Base-by-base conservation (phyloP, 2,797 vertebrate genomes). In the Ibycter americanus region DNA sequence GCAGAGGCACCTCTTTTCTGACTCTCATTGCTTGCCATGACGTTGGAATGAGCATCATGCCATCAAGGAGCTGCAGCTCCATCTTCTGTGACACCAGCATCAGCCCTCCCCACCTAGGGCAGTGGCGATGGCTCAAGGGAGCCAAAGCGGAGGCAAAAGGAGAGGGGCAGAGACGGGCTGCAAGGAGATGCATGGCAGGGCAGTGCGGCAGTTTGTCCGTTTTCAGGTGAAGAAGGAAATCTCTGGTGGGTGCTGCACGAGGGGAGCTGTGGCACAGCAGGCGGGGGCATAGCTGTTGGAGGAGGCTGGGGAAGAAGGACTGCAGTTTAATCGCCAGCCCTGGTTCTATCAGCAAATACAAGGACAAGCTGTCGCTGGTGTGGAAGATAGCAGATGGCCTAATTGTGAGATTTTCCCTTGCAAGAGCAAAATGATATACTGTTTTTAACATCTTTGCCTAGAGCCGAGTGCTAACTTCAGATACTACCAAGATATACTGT, bases 361-460 rank as follows among this genome's bases (percentile, higher is more conserved):
- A 91, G 90, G 74, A 79, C 4, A 5, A 95, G 89, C 92, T 94
- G 89, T 89, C 23, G 11, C 86, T 94, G 92, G 92, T 55, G 56
- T 87, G 71, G 78, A 85, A 93, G 90, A 92, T 47, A 97, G 95
- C 96, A 96, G 95, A 97, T 96, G 95, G 93, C 92, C 87, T 92
- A 92, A 93, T 96, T 92, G 92, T 81, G 92, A 96, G 68, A 95
- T 76, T 96, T 79, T 96, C 76, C 84, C 82, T 94, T 91, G 89
- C 72, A 91, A 92, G 84, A 94, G 93, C 61, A 87, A 96, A 96
- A 96, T n/a, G 54, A 71, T 87, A 58, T 51, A 89, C 84, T 88
- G 95, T 67, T 96, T 95, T 95, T 95, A 96, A 87, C 76, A 92
- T 92, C 72, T 84, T 87, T 52, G 89, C 92, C 90, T 91, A 82